A percentile compares a stretch with the other conserved stretches of the same genome.
Conservation (phyloP, 1,140 invertebrate genomes). For the Mamestra configurata region DNA sequence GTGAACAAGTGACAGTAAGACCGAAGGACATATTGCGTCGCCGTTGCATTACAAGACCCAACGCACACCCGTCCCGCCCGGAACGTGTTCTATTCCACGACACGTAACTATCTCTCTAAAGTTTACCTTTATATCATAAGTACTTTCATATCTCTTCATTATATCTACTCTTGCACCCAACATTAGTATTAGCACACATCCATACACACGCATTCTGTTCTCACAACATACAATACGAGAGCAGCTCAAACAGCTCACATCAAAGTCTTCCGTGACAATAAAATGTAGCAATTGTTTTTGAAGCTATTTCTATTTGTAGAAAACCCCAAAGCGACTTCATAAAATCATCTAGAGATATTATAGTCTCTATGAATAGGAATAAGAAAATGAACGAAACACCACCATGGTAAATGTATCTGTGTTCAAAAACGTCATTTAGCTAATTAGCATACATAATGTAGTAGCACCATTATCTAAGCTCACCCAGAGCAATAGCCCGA, state of each 20-base stretch:
- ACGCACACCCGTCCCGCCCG: slow-evolving; percentile 83
- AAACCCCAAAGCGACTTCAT: slow-evolving; percentile 20
- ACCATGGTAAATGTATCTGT: slow-evolving; percentile 77
- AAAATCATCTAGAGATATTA: slow-evolving; percentile 46
- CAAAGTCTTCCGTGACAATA: slow-evolving; percentile 59
- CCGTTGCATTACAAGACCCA: slow-evolving; percentile 63
- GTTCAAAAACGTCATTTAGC: slow-evolving; percentile 66
- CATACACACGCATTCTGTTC: slow-evolving; percentile 19
- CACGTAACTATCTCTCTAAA: slow-evolving; percentile 60
- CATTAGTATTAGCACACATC: slow-evolving; percentile 45
- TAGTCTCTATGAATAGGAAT: slow-evolving; percentile 54
- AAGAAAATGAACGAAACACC: slow-evolving; percentile 72
- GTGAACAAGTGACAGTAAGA: slow-evolving; percentile 50
- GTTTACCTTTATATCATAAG: slow-evolving; percentile 52
- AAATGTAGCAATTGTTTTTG: slow-evolving; percentile 55
- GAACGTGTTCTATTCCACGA: slow-evolving; percentile 86
- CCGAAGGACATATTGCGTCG: slow-evolving; percentile 20
- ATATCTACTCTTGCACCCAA: slow-evolving; percentile 59
- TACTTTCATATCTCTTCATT: slow-evolving; percentile 57
- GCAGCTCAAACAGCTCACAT: not conserved
- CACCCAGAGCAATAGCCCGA: slow-evolving; percentile 21
- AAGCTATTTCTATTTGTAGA: slow-evolving; percentile 18
- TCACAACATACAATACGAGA: not conserved
- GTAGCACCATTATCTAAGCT: slow-evolving; percentile 57
- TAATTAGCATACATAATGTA: slow-evolving; percentile 37